Percentiles rank a stretch among this genome's conserved stretches.
Evolutionary conservation across 2,888 invertebrate genomes (phyloP).

Genomic region (Caenorhabditis afra): DNA sequence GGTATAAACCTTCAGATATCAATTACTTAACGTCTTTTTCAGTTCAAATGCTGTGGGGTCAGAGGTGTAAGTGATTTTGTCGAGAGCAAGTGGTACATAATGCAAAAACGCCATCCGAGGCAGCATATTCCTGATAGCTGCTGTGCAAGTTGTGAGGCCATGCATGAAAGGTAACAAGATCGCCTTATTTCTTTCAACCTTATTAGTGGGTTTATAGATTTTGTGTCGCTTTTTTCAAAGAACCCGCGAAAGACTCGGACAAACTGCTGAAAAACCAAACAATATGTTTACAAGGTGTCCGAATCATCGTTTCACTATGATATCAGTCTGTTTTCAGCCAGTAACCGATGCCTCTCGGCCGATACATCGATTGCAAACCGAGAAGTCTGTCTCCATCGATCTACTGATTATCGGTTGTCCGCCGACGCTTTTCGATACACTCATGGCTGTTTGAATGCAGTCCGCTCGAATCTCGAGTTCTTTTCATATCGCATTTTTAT

Average conservation of each 20-base stretch:
- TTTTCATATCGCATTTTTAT: conserved; percentile 52
- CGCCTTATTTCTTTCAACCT: neutral
- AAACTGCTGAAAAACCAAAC: conserved; percentile 42
- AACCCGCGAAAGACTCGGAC: conserved; percentile 12
- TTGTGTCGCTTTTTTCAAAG: conserved; percentile 55
- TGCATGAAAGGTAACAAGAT: conserved; percentile 51
- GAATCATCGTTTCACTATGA: no score
- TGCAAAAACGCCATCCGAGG: conserved; percentile 43
- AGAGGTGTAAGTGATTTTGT: conserved; percentile 38
- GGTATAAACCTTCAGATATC: neutral
- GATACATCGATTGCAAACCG: conserved; percentile 53
- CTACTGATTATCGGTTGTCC: conserved; percentile 14
- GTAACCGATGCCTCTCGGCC: conserved; percentile 47
- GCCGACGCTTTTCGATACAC: conserved; percentile 45
- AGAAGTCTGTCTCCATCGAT: conserved; percentile 38
- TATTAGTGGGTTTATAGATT: conserved; percentile 34
- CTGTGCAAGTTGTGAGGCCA: conserved; percentile 60
- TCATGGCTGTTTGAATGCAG: conserved; percentile 39
- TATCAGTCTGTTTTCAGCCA: conserved; percentile 33
- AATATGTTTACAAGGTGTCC: conserved; percentile 47
- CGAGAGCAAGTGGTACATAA: conserved; percentile 50
- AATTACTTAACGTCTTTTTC: conserved; percentile 9
- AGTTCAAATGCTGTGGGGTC: conserved; percentile 59
- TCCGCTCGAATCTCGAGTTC: conserved; percentile 48
- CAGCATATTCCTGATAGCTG: conserved; percentile 54